Evolutionary conservation across 2,113 vertebrate species (phyloP), one percentile per base, ranked within the genome.

Genomic region (Albula glossodonta): DNA sequence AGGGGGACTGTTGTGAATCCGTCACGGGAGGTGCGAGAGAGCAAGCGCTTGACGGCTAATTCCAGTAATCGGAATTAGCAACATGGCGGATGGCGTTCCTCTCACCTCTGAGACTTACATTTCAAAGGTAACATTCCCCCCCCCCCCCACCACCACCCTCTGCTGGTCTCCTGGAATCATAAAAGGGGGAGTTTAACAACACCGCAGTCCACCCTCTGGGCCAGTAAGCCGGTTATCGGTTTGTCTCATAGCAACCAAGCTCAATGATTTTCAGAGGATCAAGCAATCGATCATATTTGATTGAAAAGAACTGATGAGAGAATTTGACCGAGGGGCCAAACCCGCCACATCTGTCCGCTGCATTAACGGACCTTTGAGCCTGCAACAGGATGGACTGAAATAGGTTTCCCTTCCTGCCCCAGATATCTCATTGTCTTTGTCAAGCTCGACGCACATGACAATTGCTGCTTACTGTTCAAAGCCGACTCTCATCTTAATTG

Each of bases 341-440:
- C 19, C 31, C 31, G 9, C 8, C 22, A 22, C 66, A 74, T 74
- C 66, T 74, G 66, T 8, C 66, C 66, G 2, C 66, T 74, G 66
- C 66, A 10, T 31, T 74, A 31, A 31, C 6, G 5, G 66, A 74
- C 8, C n/a, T 74, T 2, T 10, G 9, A 22, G 25, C 10, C 63
- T 5, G 66, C 66, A 0, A 5, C 66, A 31, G n/a, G 66, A 74
- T 25, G 9, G 22, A 74, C 6, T 10, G n/a, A 74, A 74, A 74
- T 74, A 31, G 66, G 17, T 31, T 31, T 25, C 66, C n/a, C 25
- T 31, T n/a, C 66, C 25, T 22, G 66, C 25, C 31, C 31, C 66
- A 74, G 66, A n/a, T 74, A n/a, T 74, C 25, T n/a, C 66, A 74
- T 74, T 74, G 66, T 74, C 66, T 74, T 7, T 74, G 66, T 74